Evolutionary conservation across 2,797 vertebrate genomes (phyloP), one percentile per base, ranked within the genome.

Genomic region (Sebastes iracundus): DNA sequence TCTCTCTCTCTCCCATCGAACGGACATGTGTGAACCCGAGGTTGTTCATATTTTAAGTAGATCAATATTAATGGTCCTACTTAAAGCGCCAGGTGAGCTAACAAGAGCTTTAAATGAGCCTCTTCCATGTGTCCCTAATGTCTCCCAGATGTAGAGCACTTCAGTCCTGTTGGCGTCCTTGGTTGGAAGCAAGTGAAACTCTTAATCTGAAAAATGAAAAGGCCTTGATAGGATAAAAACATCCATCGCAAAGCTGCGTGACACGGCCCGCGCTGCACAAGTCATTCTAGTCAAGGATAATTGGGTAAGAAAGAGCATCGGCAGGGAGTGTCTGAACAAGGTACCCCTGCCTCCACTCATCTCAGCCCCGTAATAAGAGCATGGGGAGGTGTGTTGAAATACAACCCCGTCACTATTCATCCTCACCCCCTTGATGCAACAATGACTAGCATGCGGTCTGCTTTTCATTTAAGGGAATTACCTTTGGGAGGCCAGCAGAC

Each of bases 401-500:
- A 91, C 89, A 90, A 94, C 83, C 92, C 92, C 80, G 70, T 91
- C 91, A 90, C 90, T 84, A 92, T 91, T 92, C 88, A 89, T 93
- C 86, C 89, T 93, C 80, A 68, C 84, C 91, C 88, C 87, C 87
- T 90, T 77, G 78, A 89, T 82, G 86, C 88, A 94, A 90, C 90
- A 92, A 90, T 90, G 93, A 91, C 93, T 93, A 80, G 88, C 79
- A 75, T 78, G 85, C 79, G 67, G 92, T 94, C 95, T 96, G 95
- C 94, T 95, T 95, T 95, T 94, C 90, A 95, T 96, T 96, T 95
- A 92, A 88, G 82, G 80, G 93, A 94, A 94, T 94, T 93, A 94
- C 94, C 93, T 92, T 91, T 77, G 90, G 92, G 93, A 93, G 91
- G 91, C 90, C 87, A 77, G 89, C 89, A 93, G 93, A 92, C 91